Evolutionary conservation across 2,888 invertebrate species (phyloP).

Genomic region (Diogma glabrata): DNA sequence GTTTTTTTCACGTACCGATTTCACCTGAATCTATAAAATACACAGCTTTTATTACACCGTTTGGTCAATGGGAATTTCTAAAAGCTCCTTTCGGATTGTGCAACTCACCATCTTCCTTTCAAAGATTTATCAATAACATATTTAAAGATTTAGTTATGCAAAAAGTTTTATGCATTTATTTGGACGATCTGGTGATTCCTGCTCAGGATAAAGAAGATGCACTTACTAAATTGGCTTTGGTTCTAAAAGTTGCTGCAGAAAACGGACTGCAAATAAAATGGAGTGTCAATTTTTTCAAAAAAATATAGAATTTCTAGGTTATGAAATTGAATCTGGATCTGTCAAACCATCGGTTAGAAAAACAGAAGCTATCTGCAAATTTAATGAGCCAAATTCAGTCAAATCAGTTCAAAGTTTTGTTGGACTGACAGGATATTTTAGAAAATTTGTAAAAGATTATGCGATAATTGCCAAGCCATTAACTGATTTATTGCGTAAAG

Average conservation of each 20-base stretch:
- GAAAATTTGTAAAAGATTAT: slow-evolving; percentile 22
- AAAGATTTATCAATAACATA: slow-evolving; percentile 21
- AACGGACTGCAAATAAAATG: slow-evolving; percentile 18
- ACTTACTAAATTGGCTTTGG: slow-evolving; percentile 14
- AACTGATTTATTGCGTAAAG: slow-evolving; percentile 19
- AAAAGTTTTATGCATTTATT: slow-evolving; percentile 19
- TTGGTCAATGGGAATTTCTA: slow-evolving; percentile 24
- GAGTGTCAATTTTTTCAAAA: too few species aligned
- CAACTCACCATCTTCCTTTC: slow-evolving; percentile 25
- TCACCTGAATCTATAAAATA: slow-evolving; percentile 20
- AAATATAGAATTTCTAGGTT: too few species aligned
- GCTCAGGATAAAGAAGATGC: slow-evolving; percentile 14
- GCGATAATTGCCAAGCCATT: slow-evolving; percentile 20
- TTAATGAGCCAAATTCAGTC: slow-evolving; percentile 20
- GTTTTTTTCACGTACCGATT: slow-evolving; percentile 28
- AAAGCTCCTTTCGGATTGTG: slow-evolving; percentile 30
- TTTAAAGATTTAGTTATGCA: slow-evolving; percentile 13
- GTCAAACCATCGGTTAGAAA: slow-evolving; percentile 21
- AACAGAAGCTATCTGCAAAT: slow-evolving; percentile 21
- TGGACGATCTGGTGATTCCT: slow-evolving; percentile 25
- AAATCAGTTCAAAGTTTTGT: slow-evolving; percentile 24
- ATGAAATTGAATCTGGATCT: slow-evolving; percentile 19
- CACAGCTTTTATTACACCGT: slow-evolving; percentile 27
- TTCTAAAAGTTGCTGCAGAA: slow-evolving; percentile 13
- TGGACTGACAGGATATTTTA: slow-evolving; percentile 24